A percentile compares a stretch with the other conserved stretches of the same genome.
Conservation (phyloP, 1,140 invertebrate genomes). For the Holotrichia oblita region DNA sequence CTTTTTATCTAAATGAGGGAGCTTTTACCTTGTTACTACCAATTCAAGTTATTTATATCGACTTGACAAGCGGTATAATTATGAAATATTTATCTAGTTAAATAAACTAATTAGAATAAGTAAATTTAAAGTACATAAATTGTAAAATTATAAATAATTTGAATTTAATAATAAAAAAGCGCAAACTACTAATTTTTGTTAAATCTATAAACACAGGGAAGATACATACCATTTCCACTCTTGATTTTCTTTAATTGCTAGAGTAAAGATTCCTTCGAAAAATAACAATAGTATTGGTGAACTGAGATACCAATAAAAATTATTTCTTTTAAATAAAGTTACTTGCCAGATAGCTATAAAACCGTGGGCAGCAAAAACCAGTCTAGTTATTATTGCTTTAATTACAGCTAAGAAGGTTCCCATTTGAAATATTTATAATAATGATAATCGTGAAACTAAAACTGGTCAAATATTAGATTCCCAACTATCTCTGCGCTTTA, state of each 20-base stretch:
- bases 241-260: conserved; percentile 85
- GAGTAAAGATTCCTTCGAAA: conserved; percentile 84
- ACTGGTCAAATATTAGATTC: neutral
- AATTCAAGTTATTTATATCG: conserved; percentile 36
- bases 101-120: neutral
- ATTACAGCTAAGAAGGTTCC: conserved; percentile 79
- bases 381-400: conserved; percentile 81
- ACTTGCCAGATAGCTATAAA: conserved; percentile 85
- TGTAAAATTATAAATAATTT: neutral
- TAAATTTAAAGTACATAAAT: neutral
- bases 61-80: conserved; percentile 11
- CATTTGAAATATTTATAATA: conserved; percentile 59
- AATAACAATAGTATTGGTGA: conserved; percentile 78
- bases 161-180: neutral
- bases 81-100: neutral
- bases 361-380: conserved; percentile 82
- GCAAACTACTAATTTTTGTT: neutral
- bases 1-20: conserved; percentile 36
- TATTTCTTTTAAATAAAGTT: conserved; percentile 75
- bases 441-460: neutral
- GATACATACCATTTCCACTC: conserved; percentile 85
- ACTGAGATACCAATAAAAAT: conserved; percentile 79
- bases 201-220: neutral
- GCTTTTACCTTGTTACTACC: conserved; percentile 19
- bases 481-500: neutral